phyloP scores from a whole-genome alignment of 2,888 invertebrate species.

The Xestia c-nigrum region DNA sequence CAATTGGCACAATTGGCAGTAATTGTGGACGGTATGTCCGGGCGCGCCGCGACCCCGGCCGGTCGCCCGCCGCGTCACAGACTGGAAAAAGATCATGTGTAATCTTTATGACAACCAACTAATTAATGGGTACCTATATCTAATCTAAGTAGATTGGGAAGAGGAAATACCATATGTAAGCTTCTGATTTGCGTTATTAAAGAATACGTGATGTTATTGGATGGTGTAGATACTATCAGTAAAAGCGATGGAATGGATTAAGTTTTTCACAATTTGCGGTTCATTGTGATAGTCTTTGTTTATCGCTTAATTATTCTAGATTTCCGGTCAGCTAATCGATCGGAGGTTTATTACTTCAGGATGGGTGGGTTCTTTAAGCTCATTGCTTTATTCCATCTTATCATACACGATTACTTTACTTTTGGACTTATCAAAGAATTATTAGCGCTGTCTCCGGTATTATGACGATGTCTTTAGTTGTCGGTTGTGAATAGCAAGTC shows the following conservation, averaged over 20 bases:
- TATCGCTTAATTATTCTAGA: slow-evolving; percentile 4
- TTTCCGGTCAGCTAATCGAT: slow-evolving; percentile 5
- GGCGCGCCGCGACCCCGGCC: slow-evolving; percentile 77
- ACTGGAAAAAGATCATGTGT: slow-evolving; percentile 58
- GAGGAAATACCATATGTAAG: slow-evolving; percentile 12
- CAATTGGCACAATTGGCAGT: slow-evolving; percentile 90
- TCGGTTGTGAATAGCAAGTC: slow-evolving; percentile 11
- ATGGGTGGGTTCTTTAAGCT: neutral
- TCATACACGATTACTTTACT: slow-evolving; percentile 17
- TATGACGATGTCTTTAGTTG: slow-evolving; percentile 22
- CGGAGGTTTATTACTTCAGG: slow-evolving; percentile 12
- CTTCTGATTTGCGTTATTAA: slow-evolving; percentile 16
- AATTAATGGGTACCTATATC: slow-evolving; percentile 20
- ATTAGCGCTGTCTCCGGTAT: slow-evolving; percentile 14
- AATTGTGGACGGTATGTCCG: slow-evolving; percentile 90
- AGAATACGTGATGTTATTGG: neutral
- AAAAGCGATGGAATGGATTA: neutral
- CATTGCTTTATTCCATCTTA: slow-evolving; percentile 22
- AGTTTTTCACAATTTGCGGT: neutral
- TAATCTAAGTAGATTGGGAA: slow-evolving; percentile 4
- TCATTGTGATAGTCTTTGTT: neutral
- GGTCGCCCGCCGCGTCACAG: slow-evolving; percentile 61
- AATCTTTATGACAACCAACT: slow-evolving; percentile 29
- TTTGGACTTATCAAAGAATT: neutral
- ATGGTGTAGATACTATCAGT: neutral